A percentile compares a stretch with the other conserved stretches of the same genome.
Conservation (phyloP, 2,797 vertebrate species). For the Diceros bicornis region DNA sequence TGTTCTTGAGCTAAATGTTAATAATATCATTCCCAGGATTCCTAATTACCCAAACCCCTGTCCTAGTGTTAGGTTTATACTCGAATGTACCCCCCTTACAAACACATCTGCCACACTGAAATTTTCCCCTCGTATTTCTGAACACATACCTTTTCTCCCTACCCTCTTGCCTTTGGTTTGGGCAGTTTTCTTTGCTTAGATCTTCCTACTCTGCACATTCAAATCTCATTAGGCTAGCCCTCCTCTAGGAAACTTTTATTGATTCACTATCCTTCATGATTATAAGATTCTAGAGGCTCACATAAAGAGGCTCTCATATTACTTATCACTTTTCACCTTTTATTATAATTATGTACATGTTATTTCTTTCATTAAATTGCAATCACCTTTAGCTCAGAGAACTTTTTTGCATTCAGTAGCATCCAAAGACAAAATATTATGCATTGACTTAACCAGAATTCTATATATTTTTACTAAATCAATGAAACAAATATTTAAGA, state of each 20-base stretch:
- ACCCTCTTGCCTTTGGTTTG: neutral
- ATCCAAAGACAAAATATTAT: conserved; percentile 50
- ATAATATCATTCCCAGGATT: neutral
- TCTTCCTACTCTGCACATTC: neutral
- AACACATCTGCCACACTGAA: neutral
- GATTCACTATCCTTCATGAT: neutral
- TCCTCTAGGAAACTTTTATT: neutral
- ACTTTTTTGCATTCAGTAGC: conserved; percentile 4
- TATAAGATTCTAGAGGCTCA: neutral
- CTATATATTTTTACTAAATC: neutral
- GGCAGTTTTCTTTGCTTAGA: neutral
- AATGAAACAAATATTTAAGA: conserved; percentile 53
- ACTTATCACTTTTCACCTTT: conserved; percentile 26
- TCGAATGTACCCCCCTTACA: neutral
- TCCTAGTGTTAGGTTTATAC: neutral
- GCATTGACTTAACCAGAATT: neutral
- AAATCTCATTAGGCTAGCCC: neutral
- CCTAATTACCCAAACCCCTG: neutral
- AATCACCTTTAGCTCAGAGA: conserved; percentile 14
- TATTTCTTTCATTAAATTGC: neutral
- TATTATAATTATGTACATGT: neutral
- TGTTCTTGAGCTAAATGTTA: neutral
- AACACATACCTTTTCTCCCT: neutral
- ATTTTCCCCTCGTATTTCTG: neutral
- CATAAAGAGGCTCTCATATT: neutral